A percentile compares a stretch with the other conserved stretches of the same genome.
Evolutionary conservation across 2,113 vertebrate genomes (phyloP).

Genomic region (Eolophus roseicapilla): DNA sequence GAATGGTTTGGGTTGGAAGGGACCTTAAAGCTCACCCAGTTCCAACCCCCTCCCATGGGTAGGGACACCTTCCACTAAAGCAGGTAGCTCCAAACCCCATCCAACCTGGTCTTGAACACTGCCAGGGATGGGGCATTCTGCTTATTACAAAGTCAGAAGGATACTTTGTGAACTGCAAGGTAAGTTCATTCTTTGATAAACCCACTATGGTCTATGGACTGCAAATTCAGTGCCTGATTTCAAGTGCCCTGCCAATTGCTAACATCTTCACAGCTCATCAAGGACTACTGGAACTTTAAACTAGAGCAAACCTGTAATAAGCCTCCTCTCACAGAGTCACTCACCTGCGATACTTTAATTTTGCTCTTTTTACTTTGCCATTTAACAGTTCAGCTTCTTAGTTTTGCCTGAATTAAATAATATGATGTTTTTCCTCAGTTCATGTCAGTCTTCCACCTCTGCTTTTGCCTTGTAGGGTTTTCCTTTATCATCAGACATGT

Average conservation of each 20-base stretch:
- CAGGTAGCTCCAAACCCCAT: background rate
- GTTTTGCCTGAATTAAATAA: background rate
- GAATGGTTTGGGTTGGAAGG: background rate
- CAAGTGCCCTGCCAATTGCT: background rate
- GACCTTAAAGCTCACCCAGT: background rate
- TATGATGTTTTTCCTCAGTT: background rate
- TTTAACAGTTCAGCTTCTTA: background rate
- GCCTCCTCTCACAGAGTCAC: background rate
- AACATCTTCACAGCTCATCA: background rate
- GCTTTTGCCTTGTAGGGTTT: background rate
- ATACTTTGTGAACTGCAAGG: background rate
- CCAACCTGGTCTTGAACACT: background rate
- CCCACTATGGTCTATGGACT: background rate
- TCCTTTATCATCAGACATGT: background rate
- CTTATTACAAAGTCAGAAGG: background rate
- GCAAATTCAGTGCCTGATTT: background rate
- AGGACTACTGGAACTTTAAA: background rate
- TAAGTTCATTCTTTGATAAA: constrained; percentile 25
- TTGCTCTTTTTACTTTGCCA: background rate
- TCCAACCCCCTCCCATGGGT: background rate
- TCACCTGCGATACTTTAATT: background rate
- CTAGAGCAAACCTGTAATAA: background rate
- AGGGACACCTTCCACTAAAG: background rate
- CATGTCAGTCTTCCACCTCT: background rate
- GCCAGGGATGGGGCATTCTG: background rate